Percentiles rank a stretch among this genome's conserved stretches.
Evolutionary conservation across 2,113 vertebrate species (phyloP).

Genomic region (Eleginops maclovinus): DNA sequence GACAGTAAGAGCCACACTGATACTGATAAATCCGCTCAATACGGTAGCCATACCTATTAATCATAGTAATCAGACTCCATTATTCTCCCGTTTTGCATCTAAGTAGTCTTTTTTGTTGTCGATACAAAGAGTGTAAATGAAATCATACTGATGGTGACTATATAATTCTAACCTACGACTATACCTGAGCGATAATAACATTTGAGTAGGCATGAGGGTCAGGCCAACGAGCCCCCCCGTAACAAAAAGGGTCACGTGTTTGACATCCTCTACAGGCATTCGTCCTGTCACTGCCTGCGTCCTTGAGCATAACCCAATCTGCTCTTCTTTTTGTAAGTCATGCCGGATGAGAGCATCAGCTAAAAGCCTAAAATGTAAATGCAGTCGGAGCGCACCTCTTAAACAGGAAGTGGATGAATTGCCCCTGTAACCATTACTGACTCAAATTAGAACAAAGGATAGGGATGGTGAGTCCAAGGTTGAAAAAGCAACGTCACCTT

Average conservation of each 20-base stretch:
- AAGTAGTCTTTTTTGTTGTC: not conserved
- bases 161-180: too few species aligned
- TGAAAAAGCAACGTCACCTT: constrained; percentile 15
- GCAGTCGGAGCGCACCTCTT: constrained; percentile 11
- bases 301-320: constrained; percentile 13
- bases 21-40: not conserved
- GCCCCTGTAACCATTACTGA: constrained; percentile 35
- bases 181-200: too few species aligned
- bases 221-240: not conserved
- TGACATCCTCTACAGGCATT: constrained; percentile 10
- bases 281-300: constrained; percentile 2
- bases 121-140: too few species aligned
- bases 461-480: not conserved
- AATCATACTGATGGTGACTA: too few species aligned
- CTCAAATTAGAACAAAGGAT: constrained; percentile 56
- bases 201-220: too few species aligned
- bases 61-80: not conserved
- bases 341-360: constrained; percentile 33
- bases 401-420: constrained; percentile 51
- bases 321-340: constrained; percentile 32
- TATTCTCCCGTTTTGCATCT: not conserved
- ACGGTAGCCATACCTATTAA: not conserved
- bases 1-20: not conserved
- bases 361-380: constrained; percentile 65
- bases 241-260: constrained; percentile 27